phyloP scores from a whole-genome alignment of 2,113 vertebrate genomes.

The Porphyrio hochstetteri region DNA sequence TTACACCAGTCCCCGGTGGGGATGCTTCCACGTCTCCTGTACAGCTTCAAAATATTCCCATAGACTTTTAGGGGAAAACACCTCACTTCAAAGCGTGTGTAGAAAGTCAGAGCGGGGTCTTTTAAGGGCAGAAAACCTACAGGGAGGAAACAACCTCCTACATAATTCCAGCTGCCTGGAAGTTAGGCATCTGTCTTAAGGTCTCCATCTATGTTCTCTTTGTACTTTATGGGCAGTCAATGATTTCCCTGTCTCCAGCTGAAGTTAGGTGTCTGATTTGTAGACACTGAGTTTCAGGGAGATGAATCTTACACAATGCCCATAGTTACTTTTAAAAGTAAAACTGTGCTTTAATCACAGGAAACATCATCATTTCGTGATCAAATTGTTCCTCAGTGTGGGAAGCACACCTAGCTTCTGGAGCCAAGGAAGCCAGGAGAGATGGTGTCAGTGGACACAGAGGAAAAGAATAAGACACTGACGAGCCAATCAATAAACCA shows the following conservation, averaged over 20 bases:
- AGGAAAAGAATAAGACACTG: neutral
- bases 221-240: neutral
- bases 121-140: neutral
- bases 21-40: neutral
- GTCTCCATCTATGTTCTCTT: neutral
- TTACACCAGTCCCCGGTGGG: rapidly evolving
- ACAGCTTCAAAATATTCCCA: neutral
- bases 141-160: neutral
- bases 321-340: neutral
- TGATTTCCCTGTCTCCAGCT: too few species aligned
- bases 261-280: neutral
- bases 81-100: neutral
- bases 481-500: constrained; percentile 36
- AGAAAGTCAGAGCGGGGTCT: neutral
- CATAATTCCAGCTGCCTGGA: neutral
- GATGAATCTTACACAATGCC: neutral
- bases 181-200: neutral
- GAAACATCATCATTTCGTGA: neutral
- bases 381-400: neutral
- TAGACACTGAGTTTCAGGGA: neutral
- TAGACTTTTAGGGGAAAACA: neutral
- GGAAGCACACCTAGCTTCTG: neutral
- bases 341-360: neutral
- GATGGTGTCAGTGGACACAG: neutral
- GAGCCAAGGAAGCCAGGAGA: neutral